Evolutionary conservation across 2,888 invertebrate species (phyloP).

Genomic region (Andricus quercusramuli): DNA sequence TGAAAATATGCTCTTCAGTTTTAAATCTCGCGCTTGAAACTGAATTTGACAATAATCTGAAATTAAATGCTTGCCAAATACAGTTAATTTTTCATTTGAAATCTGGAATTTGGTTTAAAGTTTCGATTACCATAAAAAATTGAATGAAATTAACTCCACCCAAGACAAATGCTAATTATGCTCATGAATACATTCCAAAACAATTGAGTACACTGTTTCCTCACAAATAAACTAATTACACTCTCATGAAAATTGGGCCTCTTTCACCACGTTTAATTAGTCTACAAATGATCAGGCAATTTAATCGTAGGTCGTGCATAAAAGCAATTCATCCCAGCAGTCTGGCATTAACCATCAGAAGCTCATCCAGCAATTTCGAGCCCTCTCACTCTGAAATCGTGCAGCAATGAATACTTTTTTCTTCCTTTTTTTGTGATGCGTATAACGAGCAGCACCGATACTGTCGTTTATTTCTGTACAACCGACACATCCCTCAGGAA

Average conservation of each 20-base stretch:
- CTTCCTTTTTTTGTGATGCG: slow-evolving; percentile 46
- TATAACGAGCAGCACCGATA: slow-evolving; percentile 53
- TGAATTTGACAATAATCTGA: too few relatives aligned
- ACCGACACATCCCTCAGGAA: slow-evolving; percentile 56
- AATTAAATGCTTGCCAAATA: too few relatives aligned
- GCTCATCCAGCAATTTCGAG: slow-evolving; percentile 17
- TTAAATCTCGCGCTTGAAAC: too few relatives aligned
- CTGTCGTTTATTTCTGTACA: slow-evolving; percentile 53
- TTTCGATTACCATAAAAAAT: too few relatives aligned
- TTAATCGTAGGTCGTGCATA: slow-evolving; percentile 29
- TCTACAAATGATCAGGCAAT: slow-evolving; percentile 22
- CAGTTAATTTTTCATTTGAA: too few relatives aligned
- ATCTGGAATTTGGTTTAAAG: too few relatives aligned
- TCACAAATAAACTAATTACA: slow-evolving; percentile 6
- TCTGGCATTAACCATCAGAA: slow-evolving; percentile 32
- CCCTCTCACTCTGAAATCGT: slow-evolving; percentile 32
- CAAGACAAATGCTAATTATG: too few relatives aligned
- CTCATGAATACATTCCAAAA: background rate
- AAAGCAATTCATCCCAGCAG: slow-evolving; percentile 23
- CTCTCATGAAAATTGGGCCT: too few relatives aligned
- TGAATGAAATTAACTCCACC: too few relatives aligned
- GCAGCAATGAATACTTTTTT: slow-evolving; percentile 45
- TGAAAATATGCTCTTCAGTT: too few relatives aligned
- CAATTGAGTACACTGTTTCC: background rate
- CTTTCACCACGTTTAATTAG: background rate